A percentile compares a stretch with the other conserved stretches of the same genome.
Evolutionary conservation across 2,113 vertebrate species (phyloP).

Genomic region (Petaurus breviceps): DNA sequence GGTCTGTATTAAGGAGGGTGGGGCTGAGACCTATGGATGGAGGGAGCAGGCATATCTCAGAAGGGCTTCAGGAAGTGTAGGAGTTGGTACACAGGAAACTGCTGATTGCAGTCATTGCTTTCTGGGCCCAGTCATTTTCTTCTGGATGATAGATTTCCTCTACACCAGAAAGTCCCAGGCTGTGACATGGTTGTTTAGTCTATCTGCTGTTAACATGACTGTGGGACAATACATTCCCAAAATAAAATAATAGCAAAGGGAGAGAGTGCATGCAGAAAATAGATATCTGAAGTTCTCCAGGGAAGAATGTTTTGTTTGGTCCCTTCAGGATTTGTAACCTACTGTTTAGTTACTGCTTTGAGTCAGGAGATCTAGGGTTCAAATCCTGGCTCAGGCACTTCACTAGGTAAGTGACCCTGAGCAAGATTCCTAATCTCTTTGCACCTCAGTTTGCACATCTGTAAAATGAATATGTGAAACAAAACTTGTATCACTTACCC

Average conservation of each 20-base stretch:
- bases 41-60: not conserved
- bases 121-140: not conserved
- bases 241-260: slow-evolving; percentile 55
- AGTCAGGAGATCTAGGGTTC: not conserved
- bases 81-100: not conserved
- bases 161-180: not conserved
- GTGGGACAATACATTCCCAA: slow-evolving; percentile 28
- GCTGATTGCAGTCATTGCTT: not conserved
- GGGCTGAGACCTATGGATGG: not conserved
- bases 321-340: slow-evolving; percentile 2
- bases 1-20: not conserved
- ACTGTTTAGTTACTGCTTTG: not conserved
- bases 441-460: not conserved
- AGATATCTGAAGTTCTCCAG: not conserved
- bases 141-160: not conserved
- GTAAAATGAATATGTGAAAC: not conserved
- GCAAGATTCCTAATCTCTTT: not conserved
- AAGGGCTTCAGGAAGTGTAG: not conserved
- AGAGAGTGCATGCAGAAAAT: slow-evolving; percentile 15
- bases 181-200: not conserved
- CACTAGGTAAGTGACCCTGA: not conserved
- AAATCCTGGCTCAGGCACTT: not conserved
- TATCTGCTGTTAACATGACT: slow-evolving; percentile 50
- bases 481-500: not conserved
- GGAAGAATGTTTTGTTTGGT: slow-evolving; percentile 11